Percentiles rank a stretch among this genome's conserved stretches.
These are phyloP conservation scores for Xenus cinereus DNA, from an alignment of 2,113 vertebrate genomes.

Conservation along the genomic window DNA sequence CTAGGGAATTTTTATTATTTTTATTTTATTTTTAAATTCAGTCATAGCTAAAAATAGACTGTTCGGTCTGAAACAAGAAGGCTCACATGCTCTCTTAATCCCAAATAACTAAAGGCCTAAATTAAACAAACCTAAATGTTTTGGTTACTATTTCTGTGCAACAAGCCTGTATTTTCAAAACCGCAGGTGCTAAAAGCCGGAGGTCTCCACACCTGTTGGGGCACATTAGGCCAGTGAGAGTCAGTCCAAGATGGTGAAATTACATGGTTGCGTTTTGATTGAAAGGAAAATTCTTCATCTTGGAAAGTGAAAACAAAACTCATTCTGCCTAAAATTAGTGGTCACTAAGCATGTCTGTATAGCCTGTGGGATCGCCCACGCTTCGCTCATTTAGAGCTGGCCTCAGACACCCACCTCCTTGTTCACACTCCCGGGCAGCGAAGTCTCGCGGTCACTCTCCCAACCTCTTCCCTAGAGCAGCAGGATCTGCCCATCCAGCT, in stretches of 20 bases:
- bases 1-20: background rate
- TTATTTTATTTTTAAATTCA: background rate
- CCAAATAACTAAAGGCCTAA: background rate
- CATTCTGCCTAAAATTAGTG: background rate
- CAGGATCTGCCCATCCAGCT: background rate
- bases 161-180: background rate
- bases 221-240: background rate
- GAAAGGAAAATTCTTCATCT: background rate
- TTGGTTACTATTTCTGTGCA: background rate
- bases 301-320: background rate
- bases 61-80: fast-evolving
- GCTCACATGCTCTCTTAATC: background rate
- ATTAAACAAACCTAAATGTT: background rate
- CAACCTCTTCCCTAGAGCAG: background rate
- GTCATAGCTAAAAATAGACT: background rate
- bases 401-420: background rate
- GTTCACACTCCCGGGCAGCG: background rate
- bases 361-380: background rate
- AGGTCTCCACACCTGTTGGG: background rate
- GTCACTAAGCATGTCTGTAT: background rate
- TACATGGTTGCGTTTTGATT: background rate
- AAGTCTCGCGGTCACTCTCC: fast-evolving
- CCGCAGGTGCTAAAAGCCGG: background rate
- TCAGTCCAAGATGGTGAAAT: background rate
- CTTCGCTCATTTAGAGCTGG: fast-evolving